These are phyloP conservation scores for Odontomachus brunneus DNA, from an alignment of 1,140 invertebrate genomes.

Conservation along the genomic window DNA sequence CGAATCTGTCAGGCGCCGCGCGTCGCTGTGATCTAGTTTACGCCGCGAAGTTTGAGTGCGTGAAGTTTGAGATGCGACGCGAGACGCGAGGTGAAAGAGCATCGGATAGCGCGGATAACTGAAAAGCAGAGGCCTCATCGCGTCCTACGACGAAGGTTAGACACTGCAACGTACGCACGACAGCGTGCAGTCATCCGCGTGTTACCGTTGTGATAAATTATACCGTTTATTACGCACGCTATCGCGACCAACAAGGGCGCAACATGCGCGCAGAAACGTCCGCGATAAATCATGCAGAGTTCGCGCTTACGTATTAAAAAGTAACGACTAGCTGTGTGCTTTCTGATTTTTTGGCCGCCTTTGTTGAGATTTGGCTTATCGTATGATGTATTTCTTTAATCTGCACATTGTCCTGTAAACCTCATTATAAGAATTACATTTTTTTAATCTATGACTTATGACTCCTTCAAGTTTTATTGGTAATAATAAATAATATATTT, in stretches of 20 bases:
- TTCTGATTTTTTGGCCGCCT: neutral
- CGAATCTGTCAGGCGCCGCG: constrained; percentile 32
- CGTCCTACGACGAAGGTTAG: constrained; percentile 24
- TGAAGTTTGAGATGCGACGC: constrained; percentile 2
- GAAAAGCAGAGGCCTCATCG: constrained; percentile 14
- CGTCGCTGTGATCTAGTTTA: constrained; percentile 46
- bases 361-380: neutral
- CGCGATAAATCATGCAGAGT: constrained; percentile 16
- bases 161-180: constrained; percentile 6
- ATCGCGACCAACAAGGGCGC: constrained; percentile 24
- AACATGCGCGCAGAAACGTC: constrained; percentile 13
- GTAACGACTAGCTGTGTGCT: neutral
- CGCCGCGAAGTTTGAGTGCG: constrained; percentile 23
- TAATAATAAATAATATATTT: too few relatives aligned
- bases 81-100: constrained; percentile 38
- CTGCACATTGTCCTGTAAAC: too few relatives aligned
- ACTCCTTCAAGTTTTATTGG: too few relatives aligned
- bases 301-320: constrained; percentile 9
- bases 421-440: too few relatives aligned
- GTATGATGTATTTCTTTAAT: neutral
- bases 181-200: constrained; percentile 7
- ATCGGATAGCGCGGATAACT: constrained; percentile 28
- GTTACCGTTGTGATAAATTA: constrained; percentile 47
- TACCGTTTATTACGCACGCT: constrained; percentile 36
- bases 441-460: too few relatives aligned